phyloP scores from a whole-genome alignment of 2,888 invertebrate species.

The Lasioglossum zephyrum region DNA sequence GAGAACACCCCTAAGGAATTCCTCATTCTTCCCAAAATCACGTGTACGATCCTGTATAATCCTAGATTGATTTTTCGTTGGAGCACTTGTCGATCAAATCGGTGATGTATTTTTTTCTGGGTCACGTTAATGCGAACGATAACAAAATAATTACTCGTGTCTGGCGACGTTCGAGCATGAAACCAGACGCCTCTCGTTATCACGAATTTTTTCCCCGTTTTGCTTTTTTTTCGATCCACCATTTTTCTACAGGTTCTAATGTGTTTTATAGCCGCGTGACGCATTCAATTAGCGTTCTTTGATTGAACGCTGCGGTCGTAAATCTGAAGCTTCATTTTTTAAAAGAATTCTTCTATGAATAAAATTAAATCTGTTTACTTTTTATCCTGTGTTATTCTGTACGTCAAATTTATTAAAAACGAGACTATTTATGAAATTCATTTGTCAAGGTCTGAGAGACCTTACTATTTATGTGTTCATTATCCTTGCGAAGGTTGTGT shows the following conservation, averaged over 20 bases:
- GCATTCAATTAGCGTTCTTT: slow-evolving; percentile 34
- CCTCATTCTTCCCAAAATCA: too few species aligned
- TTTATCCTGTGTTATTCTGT: too few species aligned
- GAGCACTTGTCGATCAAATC: background rate
- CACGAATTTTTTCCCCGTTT: slow-evolving; percentile 36
- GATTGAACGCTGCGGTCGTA: background rate
- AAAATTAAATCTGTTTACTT: too few species aligned
- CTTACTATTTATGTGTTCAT: too few species aligned
- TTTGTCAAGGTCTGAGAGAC: too few species aligned
- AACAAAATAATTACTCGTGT: slow-evolving; percentile 44
- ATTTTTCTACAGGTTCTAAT: slow-evolving; percentile 41
- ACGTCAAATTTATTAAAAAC: too few species aligned
- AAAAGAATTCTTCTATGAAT: too few species aligned
- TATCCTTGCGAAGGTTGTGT: too few species aligned
- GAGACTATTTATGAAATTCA: too few species aligned
- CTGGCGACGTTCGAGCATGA: slow-evolving; percentile 42
- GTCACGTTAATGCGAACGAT: slow-evolving; percentile 9
- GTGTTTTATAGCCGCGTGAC: slow-evolving; percentile 19
- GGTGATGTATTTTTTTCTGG: background rate
- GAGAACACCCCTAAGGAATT: background rate
- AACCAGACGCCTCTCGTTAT: slow-evolving; percentile 60
- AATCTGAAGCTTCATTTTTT: too few species aligned
- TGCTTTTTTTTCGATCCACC: slow-evolving; percentile 4
- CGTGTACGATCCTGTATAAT: background rate
- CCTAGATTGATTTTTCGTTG: background rate